These are phyloP conservation scores for Sciurus niger DNA, from an alignment of 2,113 vertebrate genomes.

Conservation along the genomic window DNA sequence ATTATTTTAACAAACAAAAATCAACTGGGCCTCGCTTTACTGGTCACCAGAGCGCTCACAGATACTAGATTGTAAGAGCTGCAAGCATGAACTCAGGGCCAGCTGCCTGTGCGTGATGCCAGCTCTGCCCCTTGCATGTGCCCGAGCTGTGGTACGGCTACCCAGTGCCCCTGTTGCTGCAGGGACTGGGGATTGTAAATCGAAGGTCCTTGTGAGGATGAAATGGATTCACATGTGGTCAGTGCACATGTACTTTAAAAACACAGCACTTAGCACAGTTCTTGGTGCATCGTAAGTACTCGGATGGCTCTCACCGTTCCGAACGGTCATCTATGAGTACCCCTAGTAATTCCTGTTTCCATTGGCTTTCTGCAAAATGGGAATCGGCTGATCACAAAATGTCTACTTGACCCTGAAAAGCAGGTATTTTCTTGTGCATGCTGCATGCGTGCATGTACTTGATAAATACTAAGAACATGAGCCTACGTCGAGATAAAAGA, in stretches of 20 bases:
- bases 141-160: background rate
- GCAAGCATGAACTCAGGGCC: background rate
- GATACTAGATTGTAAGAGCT: fast-evolving
- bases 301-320: background rate
- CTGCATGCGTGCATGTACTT: background rate
- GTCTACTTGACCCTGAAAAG: background rate
- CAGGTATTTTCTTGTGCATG: background rate
- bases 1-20: conserved; percentile 23
- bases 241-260: background rate
- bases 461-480: conserved; percentile 36
- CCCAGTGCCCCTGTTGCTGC: background rate
- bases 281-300: background rate
- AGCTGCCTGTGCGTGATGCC: background rate
- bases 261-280: background rate
- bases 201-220: background rate
- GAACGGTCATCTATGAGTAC: background rate
- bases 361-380: background rate
- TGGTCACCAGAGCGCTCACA: background rate
- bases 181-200: background rate
- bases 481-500: background rate
- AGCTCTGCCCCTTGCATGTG: background rate
- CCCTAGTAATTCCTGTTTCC: background rate
- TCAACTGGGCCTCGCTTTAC: background rate
- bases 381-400: background rate
- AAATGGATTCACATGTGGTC: background rate